Conservation (phyloP, 2,113 vertebrate species). For the Pelecanoides urinatrix region DNA sequence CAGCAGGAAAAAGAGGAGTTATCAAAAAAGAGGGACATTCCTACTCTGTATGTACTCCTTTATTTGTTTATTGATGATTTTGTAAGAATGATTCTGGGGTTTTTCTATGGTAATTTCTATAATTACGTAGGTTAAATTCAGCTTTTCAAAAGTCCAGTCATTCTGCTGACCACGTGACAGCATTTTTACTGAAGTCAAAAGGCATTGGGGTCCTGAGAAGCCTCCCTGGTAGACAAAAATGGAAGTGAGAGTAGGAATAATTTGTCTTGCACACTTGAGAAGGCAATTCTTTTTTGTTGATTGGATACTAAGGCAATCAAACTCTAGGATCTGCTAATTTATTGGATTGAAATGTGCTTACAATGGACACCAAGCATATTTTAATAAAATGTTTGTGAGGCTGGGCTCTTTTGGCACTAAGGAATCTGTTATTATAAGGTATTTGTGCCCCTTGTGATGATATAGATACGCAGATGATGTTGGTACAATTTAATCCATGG, state of each 20-base stretch:
- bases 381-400: background rate
- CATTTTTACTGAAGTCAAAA: background rate
- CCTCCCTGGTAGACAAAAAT: background rate
- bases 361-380: background rate
- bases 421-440: background rate
- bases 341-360: background rate
- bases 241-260: background rate
- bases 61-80: background rate
- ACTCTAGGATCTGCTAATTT: background rate
- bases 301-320: background rate
- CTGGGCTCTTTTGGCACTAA: background rate
- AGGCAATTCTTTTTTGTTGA: background rate
- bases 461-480: background rate
- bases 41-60: background rate
- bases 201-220: fast-evolving
- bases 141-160: background rate
- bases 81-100: fast-evolving
- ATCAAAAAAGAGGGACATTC: background rate
- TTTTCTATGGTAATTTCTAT: background rate
- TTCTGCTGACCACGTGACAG: background rate
- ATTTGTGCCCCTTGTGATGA: background rate
- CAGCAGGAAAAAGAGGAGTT: background rate
- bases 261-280: background rate
- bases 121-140: background rate
- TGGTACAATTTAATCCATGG: background rate